A percentile compares a stretch with the other conserved stretches of the same genome.
These are phyloP conservation scores for Gymnocephalus cernua DNA, from an alignment of 2,113 vertebrate species.

Conservation along the genomic window DNA sequence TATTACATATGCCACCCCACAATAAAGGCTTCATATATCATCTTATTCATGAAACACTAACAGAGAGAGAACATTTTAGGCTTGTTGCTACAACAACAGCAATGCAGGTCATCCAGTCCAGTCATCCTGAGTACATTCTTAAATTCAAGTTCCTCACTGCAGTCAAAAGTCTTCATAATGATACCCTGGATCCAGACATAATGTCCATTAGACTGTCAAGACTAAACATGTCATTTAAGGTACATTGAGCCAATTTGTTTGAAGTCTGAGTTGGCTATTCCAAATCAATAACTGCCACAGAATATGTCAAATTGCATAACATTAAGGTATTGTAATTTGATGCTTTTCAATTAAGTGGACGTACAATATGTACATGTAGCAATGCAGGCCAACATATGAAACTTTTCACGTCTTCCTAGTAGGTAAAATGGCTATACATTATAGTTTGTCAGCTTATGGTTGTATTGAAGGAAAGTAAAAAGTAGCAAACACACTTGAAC, in stretches of 20 bases:
- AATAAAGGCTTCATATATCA: background rate
- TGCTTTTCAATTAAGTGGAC: background rate
- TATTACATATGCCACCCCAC: too few relatives aligned
- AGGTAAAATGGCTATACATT: background rate
- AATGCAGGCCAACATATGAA: background rate
- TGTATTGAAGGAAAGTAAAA: conserved; percentile 2
- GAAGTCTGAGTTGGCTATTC: background rate
- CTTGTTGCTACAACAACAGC: background rate
- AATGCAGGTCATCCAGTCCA: background rate
- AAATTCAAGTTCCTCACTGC: background rate
- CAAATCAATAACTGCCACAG: background rate
- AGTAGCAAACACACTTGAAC: background rate
- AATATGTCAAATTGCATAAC: background rate
- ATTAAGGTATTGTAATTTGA: background rate
- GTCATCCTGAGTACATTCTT: background rate
- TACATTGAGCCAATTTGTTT: background rate
- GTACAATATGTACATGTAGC: background rate
- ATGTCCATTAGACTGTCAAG: conserved; percentile 7
- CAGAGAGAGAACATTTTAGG: background rate
- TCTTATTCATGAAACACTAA: background rate
- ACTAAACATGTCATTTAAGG: conserved; percentile 2
- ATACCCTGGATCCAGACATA: background rate
- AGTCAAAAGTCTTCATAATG: background rate
- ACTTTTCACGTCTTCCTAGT: background rate
- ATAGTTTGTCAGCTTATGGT: background rate